Evolutionary conservation across 1,140 invertebrate genomes (phyloP), one percentile per base, ranked within the genome.

Genomic region (Helicoverpa zea): DNA sequence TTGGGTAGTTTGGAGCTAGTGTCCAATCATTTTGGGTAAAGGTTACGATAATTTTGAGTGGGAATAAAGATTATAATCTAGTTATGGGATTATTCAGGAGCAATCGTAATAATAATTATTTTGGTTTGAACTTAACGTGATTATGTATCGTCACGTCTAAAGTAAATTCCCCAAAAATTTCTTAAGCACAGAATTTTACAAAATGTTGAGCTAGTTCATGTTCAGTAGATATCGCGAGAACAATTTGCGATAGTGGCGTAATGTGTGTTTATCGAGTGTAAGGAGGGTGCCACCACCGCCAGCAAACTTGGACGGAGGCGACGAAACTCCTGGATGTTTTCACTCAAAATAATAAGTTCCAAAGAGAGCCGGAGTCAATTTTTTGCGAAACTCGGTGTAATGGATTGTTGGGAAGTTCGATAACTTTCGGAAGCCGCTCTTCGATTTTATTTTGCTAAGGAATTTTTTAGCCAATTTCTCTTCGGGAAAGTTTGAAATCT

Each of bases 401-500:
- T 94, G 92, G 93, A 93, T 94, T 94, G 92, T 94, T 93, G 92
- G 88, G 82, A 94, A 94, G 83, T 94, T 94, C 91, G 92, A 94
- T 94, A 94, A 94, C 90, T 94, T 94, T 94, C 92, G 93, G 93
- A 94, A 94, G 91, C 90, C 90, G 92, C 90, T 93, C 89, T 92
- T 91, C 91, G 92, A 92, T 94, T 94, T 94, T 91, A 92, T 93
- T 94, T 93, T 91, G 86, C 87, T 84, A 89, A 91, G 87, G 92
- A 93, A 92, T 94, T 94, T 94, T 93, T 93, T 92, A 92, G 92
- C 90, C 93, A 94, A 94, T 94, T 94, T 93, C 91, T 88, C 90
- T 87, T 86, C 56, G 87, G 78, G 82, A 86, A 93, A 93, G 92
- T 94, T 93, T 88, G 92, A 90, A 93, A 91, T 91, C 91, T 91